These are phyloP conservation scores for Miniopterus natalensis DNA, from an alignment of 2,113 vertebrate species.

Conservation along the genomic window DNA sequence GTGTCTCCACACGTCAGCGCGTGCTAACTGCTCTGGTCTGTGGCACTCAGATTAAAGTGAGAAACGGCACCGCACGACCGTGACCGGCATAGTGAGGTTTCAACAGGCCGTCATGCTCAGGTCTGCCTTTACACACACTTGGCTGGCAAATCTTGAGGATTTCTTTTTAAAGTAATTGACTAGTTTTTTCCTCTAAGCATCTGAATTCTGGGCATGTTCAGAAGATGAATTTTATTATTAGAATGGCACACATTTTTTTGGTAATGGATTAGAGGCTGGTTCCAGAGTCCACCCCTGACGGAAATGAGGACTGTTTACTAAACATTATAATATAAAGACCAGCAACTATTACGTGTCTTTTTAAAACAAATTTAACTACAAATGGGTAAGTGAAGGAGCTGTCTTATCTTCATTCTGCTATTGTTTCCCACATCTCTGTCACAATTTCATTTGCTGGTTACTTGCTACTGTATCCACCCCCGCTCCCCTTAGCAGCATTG, in stretches of 20 bases:
- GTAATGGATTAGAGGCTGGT: not conserved
- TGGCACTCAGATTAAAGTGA: not conserved
- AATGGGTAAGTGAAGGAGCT: not conserved
- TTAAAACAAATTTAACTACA: not conserved
- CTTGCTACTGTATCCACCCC: not conserved
- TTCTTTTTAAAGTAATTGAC: conserved; percentile 9
- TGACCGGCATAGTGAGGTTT: not conserved
- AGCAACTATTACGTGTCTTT: not conserved
- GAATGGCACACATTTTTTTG: not conserved
- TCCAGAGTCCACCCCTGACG: not conserved
- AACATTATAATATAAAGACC: not conserved
- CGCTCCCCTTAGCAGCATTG: not conserved
- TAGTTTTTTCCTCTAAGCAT: not conserved
- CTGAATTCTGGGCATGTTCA: not conserved
- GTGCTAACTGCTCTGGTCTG: not conserved
- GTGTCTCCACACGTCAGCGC: fast-evolving
- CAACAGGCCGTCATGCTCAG: not conserved
- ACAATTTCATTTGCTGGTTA: not conserved
- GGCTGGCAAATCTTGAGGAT: not conserved
- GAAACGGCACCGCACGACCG: not conserved
- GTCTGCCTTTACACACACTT: not conserved
- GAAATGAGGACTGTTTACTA: conserved; percentile 24
- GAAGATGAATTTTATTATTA: conserved; percentile 28
- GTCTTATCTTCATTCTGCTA: not conserved
- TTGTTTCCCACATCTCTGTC: not conserved